Conservation (phyloP, 2,113 vertebrate genomes). For the Chloropsis cyanopogon region DNA sequence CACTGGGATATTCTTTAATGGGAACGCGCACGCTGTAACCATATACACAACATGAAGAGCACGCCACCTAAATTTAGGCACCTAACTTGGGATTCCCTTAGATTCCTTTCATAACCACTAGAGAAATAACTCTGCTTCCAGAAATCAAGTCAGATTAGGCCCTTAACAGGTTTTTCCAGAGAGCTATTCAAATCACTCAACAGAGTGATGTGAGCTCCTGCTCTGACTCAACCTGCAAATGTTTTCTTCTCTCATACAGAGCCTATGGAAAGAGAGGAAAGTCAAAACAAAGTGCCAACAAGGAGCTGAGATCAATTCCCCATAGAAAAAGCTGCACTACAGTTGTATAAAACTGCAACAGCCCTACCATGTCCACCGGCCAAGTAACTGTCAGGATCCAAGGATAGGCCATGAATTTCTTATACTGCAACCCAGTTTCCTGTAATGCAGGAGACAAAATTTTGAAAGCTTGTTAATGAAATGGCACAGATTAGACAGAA, state of each 20-base stretch:
- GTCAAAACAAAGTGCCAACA: not conserved
- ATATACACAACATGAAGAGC: not conserved
- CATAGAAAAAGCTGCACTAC: not conserved
- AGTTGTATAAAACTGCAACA: not conserved
- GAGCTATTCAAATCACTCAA: not conserved
- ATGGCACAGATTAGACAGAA: not conserved
- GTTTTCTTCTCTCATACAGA: not conserved
- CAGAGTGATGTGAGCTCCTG: not conserved
- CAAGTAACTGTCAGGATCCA: slow-evolving; percentile 94
- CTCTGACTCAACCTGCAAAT: not conserved
- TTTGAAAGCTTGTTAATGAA: not conserved
- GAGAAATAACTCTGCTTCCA: not conserved
- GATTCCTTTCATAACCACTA: not conserved
- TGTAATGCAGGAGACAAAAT: slow-evolving; percentile 52
- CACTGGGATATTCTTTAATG: not conserved
- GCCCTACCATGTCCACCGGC: slow-evolving; percentile 82
- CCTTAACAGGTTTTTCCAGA: not conserved
- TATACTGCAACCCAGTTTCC: slow-evolving; percentile 86
- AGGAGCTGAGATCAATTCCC: not conserved
- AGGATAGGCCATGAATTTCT: slow-evolving; percentile 89
- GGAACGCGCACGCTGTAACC: not conserved
- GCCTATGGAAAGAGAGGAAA: not conserved
- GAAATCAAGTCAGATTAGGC: not conserved
- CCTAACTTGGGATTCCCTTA: not conserved
- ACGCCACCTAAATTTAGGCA: not conserved